Evolutionary conservation across 2,797 vertebrate species (phyloP).

Genomic region (Gallinago nigripennis): DNA sequence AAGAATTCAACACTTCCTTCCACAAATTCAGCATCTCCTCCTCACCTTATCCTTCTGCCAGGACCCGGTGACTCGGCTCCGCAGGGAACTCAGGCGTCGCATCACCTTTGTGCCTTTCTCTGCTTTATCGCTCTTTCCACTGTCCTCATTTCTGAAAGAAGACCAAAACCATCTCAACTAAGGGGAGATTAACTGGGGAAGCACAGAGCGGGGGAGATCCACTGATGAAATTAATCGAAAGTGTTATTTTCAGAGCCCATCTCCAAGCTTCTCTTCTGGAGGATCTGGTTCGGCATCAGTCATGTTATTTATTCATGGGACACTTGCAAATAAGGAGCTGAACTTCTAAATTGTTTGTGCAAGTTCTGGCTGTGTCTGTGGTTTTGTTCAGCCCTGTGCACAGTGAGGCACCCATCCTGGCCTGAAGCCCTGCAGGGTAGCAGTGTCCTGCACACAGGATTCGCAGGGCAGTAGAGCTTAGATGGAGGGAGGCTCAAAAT

Average conservation of each 20-base stretch:
- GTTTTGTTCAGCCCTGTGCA: neutral
- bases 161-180: neutral
- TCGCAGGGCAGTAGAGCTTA: neutral
- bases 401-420: neutral
- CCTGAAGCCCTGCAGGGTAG: neutral
- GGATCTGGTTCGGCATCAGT: neutral
- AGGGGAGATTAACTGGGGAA: neutral
- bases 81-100: constrained; percentile 90
- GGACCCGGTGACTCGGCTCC: constrained; percentile 88
- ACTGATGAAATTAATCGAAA: neutral
- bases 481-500: rapidly evolving
- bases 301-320: neutral
- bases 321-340: neutral
- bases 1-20: neutral
- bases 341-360: neutral
- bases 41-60: constrained; percentile 96
- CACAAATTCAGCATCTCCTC: neutral
- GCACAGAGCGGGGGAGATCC: neutral
- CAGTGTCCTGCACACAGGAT: neutral
- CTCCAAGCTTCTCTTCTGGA: neutral
- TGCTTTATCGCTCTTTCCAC: constrained; percentile 79
- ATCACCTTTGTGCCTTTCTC: constrained; percentile 89
- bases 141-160: constrained; percentile 82
- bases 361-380: neutral
- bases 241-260: neutral